A percentile compares a stretch with the other conserved stretches of the same genome.
These are phyloP conservation scores for Leptarthrus brevirostris DNA, from an alignment of 2,888 invertebrate genomes.

Conservation along the genomic window DNA sequence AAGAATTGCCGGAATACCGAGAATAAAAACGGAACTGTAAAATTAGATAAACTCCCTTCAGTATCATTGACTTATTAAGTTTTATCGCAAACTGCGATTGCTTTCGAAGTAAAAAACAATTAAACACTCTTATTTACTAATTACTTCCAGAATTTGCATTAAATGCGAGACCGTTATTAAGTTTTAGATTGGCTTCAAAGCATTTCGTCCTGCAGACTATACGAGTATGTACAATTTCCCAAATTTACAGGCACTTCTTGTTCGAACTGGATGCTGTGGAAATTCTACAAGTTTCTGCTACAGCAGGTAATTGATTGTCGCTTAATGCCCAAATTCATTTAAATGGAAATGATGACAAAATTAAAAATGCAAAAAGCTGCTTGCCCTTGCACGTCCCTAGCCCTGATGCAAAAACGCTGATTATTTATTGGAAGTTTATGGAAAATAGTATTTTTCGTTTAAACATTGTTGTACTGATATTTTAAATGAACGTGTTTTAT, in stretches of 20 bases:
- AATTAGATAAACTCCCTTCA: conserved; percentile 33
- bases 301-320: conserved; percentile 45
- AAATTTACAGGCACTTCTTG: background rate
- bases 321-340: conserved; percentile 40
- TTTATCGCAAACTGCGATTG: background rate
- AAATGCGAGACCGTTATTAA: conserved; percentile 56
- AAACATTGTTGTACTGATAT: too few species aligned
- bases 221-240: background rate
- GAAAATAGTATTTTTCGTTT: too few species aligned
- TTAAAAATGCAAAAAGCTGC: conserved; percentile 24
- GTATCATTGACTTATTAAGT: conserved; percentile 33
- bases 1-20: conserved; percentile 10
- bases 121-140: conserved; percentile 54
- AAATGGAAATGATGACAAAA: conserved; percentile 27
- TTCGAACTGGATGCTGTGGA: background rate
- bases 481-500: too few species aligned
- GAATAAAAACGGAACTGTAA: conserved; percentile 11
- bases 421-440: too few species aligned
- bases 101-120: conserved; percentile 36
- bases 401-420: too few species aligned
- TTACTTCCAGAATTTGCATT: conserved; percentile 57
- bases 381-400: background rate
- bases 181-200: conserved; percentile 52
- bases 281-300: conserved; percentile 10
- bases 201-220: background rate